Evolutionary conservation across 2,797 vertebrate species (phyloP).

Genomic region (Lepidocolaptes lacrymiger): DNA sequence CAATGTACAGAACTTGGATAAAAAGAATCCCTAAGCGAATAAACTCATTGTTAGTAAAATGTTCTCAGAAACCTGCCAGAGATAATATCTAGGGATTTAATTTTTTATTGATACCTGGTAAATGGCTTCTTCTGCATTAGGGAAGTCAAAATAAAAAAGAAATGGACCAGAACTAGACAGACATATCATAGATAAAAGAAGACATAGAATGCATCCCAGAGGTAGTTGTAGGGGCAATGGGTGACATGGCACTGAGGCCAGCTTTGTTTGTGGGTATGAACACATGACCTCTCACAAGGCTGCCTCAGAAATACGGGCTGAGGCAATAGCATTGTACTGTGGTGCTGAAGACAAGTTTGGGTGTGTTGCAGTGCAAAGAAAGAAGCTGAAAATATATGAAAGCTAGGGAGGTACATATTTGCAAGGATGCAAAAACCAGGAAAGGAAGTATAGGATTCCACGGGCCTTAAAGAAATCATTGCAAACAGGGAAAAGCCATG

Average conservation of each 20-base stretch:
- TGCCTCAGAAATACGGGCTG: neutral
- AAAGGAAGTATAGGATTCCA: neutral
- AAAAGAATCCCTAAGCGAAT: neutral
- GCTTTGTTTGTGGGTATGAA: neutral
- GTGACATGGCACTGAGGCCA: neutral
- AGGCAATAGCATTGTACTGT: neutral
- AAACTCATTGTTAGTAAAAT: neutral
- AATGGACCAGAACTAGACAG: neutral
- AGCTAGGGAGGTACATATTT: neutral
- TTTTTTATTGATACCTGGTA: neutral
- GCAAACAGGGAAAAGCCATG: neutral
- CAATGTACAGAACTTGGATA: neutral
- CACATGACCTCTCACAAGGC: neutral
- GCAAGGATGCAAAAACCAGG: neutral
- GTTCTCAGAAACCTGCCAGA: neutral
- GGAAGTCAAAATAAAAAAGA: neutral
- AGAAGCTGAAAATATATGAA: neutral
- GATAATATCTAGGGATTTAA: neutral
- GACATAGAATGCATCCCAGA: neutral
- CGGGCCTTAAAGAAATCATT: neutral
- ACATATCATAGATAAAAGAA: neutral
- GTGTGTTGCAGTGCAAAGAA: neutral
- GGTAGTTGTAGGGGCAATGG: neutral
- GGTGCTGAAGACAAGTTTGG: neutral
- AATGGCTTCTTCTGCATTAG: neutral